Conservation (phyloP, 2,113 vertebrate genomes). For the Bufo gargarizans region DNA sequence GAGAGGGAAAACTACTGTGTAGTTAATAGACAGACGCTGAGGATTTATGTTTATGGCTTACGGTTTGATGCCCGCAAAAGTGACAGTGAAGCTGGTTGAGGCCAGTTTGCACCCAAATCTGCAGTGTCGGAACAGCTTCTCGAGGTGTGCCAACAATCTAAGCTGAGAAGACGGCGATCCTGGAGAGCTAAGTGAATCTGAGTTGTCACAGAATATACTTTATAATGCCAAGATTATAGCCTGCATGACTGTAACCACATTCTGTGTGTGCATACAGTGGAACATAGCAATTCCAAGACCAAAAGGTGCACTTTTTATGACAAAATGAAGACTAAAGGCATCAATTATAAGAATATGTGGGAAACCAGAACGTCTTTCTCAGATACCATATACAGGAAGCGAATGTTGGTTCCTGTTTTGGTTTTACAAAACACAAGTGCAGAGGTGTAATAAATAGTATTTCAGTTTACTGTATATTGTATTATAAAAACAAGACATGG, state of each 20-base stretch:
- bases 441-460: not conserved
- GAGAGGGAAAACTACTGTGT: too few species aligned
- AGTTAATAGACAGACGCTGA: too few species aligned
- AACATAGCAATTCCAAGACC: not conserved
- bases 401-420: not conserved
- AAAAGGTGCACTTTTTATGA: too few species aligned
- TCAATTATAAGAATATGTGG: not conserved
- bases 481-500: not conserved
- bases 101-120: too few species aligned
- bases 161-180: too few species aligned
- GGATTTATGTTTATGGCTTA: too few species aligned
- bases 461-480: not conserved
- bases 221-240: not conserved
- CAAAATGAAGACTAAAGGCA: too few species aligned
- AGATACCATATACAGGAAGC: not conserved
- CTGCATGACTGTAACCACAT: not conserved
- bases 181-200: too few species aligned
- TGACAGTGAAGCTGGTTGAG: too few species aligned
- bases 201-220: not conserved
- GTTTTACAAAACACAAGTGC: not conserved
- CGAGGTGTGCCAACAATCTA: too few species aligned
- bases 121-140: too few species aligned
- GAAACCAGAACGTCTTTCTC: not conserved
- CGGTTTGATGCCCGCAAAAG: too few species aligned
- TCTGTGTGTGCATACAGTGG: not conserved